Percentiles rank a stretch among this genome's conserved stretches.
These are phyloP conservation scores for Apocrypta bakeri DNA, from an alignment of 1,140 invertebrate genomes.

Conservation along the genomic window DNA sequence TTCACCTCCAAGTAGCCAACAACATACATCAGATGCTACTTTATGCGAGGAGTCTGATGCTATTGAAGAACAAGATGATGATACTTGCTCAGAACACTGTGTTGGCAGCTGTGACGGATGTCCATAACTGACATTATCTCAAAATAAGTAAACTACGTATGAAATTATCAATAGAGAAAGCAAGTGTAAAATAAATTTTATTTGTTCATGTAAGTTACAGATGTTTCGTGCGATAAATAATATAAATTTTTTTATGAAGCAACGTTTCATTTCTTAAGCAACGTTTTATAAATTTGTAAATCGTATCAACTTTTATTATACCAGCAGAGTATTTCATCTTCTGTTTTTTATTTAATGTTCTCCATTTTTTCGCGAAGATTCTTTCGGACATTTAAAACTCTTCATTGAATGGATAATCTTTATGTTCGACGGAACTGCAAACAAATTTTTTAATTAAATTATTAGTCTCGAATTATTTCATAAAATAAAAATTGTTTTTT, in stretches of 20 bases:
- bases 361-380: neutral
- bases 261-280: neutral
- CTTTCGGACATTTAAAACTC: slow-evolving; percentile 30
- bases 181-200: neutral
- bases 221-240: neutral
- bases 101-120: neutral
- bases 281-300: neutral
- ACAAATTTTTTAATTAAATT: neutral
- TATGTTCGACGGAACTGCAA: slow-evolving; percentile 45
- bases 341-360: neutral
- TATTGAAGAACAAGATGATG: too few species aligned
- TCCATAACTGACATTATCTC: neutral
- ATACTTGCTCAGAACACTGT: too few species aligned
- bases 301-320: too few species aligned
- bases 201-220: neutral
- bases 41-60: too few species aligned
- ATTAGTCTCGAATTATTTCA: neutral
- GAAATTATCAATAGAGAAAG: neutral
- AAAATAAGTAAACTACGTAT: neutral
- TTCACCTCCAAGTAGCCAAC: too few species aligned
- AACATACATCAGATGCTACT: too few species aligned
- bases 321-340: neutral
- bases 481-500: neutral
- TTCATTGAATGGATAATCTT: slow-evolving; percentile 50
- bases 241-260: too few species aligned